Evolutionary conservation across 1,140 invertebrate species (phyloP).

Genomic region (Grapholita molesta): DNA sequence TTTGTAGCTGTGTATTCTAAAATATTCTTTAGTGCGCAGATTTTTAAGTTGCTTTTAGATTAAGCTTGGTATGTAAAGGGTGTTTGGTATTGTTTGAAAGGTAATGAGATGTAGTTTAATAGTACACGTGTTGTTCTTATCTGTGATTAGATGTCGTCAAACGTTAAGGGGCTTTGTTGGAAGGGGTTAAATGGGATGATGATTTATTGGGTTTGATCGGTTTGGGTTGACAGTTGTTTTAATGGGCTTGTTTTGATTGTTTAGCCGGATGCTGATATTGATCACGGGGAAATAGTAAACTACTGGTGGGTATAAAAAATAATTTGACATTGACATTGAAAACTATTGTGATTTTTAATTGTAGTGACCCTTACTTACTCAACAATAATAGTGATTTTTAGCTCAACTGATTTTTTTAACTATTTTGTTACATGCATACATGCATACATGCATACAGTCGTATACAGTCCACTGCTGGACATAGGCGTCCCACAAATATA

Average conservation of each 20-base stretch:
- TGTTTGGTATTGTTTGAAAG: slow-evolving; percentile 20
- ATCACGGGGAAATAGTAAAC: background rate
- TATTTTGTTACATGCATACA: no score
- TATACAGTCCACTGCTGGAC: no score
- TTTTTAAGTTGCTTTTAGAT: slow-evolving; percentile 1
- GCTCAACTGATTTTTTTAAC: no score
- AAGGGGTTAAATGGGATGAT: slow-evolving; percentile 53
- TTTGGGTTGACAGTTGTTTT: background rate
- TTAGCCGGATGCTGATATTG: background rate
- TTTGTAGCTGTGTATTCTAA: background rate
- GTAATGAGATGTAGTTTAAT: slow-evolving; percentile 42
- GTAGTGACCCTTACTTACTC: no score
- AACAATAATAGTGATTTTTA: no score
- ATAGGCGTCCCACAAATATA: no score
- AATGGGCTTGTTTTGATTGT: background rate
- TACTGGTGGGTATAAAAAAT: background rate
- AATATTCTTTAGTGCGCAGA: background rate
- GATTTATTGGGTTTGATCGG: slow-evolving; percentile 47
- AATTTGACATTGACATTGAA: no score
- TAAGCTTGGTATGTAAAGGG: background rate
- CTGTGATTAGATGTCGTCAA: slow-evolving; percentile 55
- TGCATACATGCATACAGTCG: no score
- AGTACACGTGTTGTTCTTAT: slow-evolving; percentile 61
- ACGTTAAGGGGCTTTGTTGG: slow-evolving; percentile 36
- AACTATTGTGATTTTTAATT: no score